Base-by-base conservation (phyloP, 1,140 invertebrate genomes). In the Acarapis woodi region DNA sequence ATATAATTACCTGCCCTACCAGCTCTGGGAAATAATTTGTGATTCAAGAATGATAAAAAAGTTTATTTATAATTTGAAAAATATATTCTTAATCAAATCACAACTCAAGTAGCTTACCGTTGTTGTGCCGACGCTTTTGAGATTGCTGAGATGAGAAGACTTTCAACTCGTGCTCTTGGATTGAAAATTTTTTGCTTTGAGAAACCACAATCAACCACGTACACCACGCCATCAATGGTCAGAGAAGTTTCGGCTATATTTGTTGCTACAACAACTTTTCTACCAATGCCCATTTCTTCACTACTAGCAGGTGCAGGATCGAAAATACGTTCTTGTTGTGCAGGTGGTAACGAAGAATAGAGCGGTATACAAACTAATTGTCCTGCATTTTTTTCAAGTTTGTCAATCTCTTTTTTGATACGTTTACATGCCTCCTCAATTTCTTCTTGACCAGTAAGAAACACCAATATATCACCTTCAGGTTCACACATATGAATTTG, bases 121-220 rank as follows among this genome's bases (percentile, higher is more conserved):
- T 99, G 93, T 57, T 97, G 87, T 0, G 90, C 85, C n/a, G 85
- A 94, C 0, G 93, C 93, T 63, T 96, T 97, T 53, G 85, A 94
- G 39, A 99, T 97, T 0, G 90, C 83, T 0, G 88, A 94, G 12
- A 99, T 90, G 5, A 99, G 59, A 10, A 99, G 60, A 10, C 85
- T 94, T 56, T 99, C 93, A 3, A 99, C 88, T 42, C 93, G 66
- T 49, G 93, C 90, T 48, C 85, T 63, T 9, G 87, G 87, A 62
- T 94, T 93, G 53, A 93, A 94, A 0, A 94, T 75, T 60, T 94
- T 99, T 56, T 99, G 93, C 56, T 99, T 99, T 1, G 88, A 83
- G 63, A 99, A 99, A 12, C 93, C 93, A n/a, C 93, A 88, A 62
- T 99, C 93, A 51, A 99, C 97, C 1, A 99, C 93, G 61, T 94